Conservation (phyloP, 2,797 vertebrate species). For the Coreius guichenoti region DNA sequence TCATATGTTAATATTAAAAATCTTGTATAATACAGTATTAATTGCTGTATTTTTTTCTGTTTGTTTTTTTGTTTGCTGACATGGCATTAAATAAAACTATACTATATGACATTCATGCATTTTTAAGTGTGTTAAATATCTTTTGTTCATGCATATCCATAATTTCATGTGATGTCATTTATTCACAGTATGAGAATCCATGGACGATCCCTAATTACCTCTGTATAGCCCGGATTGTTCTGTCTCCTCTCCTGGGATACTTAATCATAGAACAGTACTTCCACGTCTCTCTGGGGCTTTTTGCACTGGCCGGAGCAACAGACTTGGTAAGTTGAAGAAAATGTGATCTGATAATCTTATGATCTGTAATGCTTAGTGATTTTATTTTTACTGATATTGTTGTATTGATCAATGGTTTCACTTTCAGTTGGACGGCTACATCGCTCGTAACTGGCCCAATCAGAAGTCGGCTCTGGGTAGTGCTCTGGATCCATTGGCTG, state of each 20-base stretch:
- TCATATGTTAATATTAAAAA: too few species aligned
- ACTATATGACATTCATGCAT: background rate
- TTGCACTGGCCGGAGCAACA: constrained; percentile 89
- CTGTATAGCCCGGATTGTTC: constrained; percentile 90
- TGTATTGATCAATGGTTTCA: background rate
- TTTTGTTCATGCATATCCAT: background rate
- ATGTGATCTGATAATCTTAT: background rate
- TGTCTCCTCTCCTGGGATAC: constrained; percentile 91
- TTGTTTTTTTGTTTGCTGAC: too few species aligned
- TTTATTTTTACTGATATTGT: background rate
- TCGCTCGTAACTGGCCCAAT: constrained; percentile 95
- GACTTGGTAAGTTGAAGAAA: constrained; percentile 85
- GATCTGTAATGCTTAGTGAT: background rate
- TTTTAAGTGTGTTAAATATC: background rate
- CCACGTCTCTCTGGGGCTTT: constrained; percentile 88
- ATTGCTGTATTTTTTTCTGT: too few species aligned
- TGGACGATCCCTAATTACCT: constrained; percentile 97
- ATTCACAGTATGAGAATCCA: constrained; percentile 92
- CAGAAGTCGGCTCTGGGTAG: constrained; percentile 97
- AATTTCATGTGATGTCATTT: background rate
- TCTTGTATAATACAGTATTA: too few species aligned
- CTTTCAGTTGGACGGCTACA: constrained; percentile 92
- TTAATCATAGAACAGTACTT: constrained; percentile 93
- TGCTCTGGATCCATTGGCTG: constrained; percentile 95
- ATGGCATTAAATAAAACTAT: too few species aligned